Conservation (phyloP, 2,797 vertebrate genomes). For the Ptychobarbus kaznakovi region DNA sequence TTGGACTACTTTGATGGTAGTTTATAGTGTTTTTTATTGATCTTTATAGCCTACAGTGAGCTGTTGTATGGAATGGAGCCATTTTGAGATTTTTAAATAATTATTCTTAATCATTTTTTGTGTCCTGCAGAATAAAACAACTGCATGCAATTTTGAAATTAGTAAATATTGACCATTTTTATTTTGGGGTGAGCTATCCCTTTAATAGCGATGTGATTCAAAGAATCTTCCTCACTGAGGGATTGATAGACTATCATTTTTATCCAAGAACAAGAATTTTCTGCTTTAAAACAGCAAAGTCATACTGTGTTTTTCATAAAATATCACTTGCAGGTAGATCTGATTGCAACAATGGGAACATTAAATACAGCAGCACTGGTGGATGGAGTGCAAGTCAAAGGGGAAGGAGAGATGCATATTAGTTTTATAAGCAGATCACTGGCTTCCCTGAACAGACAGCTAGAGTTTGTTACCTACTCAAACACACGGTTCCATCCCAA, state of each 20-base stretch:
- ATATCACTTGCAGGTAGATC: slow-evolving; percentile 77
- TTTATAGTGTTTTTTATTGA: background rate
- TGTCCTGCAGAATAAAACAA: background rate
- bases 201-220: background rate
- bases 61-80: background rate
- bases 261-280: background rate
- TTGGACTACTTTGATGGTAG: background rate
- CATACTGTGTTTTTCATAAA: background rate
- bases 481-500: slow-evolving; percentile 86
- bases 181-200: background rate
- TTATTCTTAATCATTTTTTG: background rate
- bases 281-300: background rate
- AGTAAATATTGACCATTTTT: background rate
- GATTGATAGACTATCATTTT: background rate
- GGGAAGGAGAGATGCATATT: slow-evolving; percentile 78
- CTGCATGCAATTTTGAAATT: background rate
- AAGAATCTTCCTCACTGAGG: background rate
- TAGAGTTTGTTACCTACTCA: slow-evolving; percentile 89
- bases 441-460: slow-evolving; percentile 85
- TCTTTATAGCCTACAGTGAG: background rate
- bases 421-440: slow-evolving; percentile 75
- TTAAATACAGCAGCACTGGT: slow-evolving; percentile 86
- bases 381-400: slow-evolving; percentile 75
- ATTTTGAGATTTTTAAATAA: background rate
- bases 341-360: slow-evolving; percentile 83